Conservation (phyloP, 2,797 vertebrate genomes). For the Perodicticus potto region DNA sequence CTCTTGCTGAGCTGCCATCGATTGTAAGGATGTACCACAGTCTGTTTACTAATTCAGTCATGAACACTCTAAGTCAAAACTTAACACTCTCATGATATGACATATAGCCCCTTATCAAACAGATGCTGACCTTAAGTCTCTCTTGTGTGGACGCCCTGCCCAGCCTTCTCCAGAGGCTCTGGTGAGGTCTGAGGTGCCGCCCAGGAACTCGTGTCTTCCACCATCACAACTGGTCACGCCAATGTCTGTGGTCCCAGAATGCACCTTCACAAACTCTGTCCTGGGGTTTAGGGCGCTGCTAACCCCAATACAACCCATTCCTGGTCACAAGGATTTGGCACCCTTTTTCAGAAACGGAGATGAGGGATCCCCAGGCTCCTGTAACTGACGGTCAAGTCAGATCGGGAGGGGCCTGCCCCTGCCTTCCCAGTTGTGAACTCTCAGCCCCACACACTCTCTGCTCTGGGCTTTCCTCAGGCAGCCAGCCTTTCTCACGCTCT, state of each 20-base stretch:
- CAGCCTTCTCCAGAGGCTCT: not conserved
- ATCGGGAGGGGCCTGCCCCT: not conserved
- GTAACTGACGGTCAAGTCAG: not conserved
- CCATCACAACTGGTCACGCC: not conserved
- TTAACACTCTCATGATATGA: not conserved
- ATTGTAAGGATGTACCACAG: not conserved
- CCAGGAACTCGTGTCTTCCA: not conserved
- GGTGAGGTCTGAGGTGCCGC: not conserved
- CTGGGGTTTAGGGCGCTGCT: not conserved
- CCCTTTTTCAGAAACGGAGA: not conserved
- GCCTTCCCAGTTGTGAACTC: not conserved
- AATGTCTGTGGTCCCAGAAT: not conserved
- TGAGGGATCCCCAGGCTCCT: not conserved
- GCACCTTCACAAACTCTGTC: not conserved
- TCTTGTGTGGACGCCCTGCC: not conserved
- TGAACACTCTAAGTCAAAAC: not conserved
- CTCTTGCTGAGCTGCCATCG: not conserved
- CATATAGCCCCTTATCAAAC: not conserved
- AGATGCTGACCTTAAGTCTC: not conserved
- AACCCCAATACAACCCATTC: not conserved
- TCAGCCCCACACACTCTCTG: not conserved
- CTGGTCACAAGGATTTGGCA: not conserved
- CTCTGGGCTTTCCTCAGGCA: not conserved
- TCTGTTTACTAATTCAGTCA: not conserved
- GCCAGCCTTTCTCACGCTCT: not conserved